Evolutionary conservation across 2,888 invertebrate species (phyloP), one percentile per base, ranked within the genome.

Genomic region (Tetragonula carbonaria): DNA sequence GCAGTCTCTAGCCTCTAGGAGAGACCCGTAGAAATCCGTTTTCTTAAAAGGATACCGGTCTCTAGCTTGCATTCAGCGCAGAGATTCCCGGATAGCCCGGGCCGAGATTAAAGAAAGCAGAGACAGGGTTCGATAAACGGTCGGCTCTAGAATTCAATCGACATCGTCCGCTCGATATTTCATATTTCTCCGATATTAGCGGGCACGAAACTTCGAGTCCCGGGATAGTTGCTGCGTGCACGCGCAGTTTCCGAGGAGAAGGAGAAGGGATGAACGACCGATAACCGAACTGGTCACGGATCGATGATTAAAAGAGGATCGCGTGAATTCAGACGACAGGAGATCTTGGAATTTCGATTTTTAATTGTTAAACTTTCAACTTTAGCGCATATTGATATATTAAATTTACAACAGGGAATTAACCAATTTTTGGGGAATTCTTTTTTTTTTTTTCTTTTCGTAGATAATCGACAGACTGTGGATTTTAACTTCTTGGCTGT

Each of bases 151-250:
- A 78, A 84, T 84, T 84, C 84, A 84, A 84, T 82, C 84, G 78
- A 82, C 82, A 82, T 84, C 82, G 74, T 72, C 38, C 38, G 84
- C 50, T 74, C 82, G 78, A 84, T 84, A 84, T 84, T 78, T 84
- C 84, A 84, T 84, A 82, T 82, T 78, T 82, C 82, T 18, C 74
- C 82, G 82, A 84, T 82, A 84, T 84, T 82, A 82, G 66, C 53
- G 74, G 74, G 74, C 68, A 73, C 66, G 82, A 74, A 74, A 78
- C 82, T 74, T 18, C 65, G 71, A 45, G 8, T 11, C 45, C 45
- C 2, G 14, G 62, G 63, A 75, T 63, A 82, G 71, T 75, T 80
- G 71, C 63, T 28, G 53, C 67, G 72, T 45, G 51, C 71, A 50
- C 23, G 63, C n/a, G n/a, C 23, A 38, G 23, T 53, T 65, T 55